A percentile compares a stretch with the other conserved stretches of the same genome.
Conservation (phyloP, 2,797 vertebrate genomes). For the Nannoperca obscura region DNA sequence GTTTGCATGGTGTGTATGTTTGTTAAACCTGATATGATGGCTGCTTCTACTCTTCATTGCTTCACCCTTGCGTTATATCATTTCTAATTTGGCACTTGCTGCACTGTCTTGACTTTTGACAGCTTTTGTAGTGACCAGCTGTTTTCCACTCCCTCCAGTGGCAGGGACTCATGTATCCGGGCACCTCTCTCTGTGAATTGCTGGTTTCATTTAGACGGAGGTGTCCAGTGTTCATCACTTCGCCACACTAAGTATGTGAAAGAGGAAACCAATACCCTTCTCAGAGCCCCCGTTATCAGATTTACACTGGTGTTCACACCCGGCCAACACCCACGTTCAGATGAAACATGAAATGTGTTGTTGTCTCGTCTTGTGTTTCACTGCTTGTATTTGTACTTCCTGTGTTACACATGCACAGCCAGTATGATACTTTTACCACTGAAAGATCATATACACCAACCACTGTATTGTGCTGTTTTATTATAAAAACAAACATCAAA, state of each 20-base stretch:
- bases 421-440: not conserved
- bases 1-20: not conserved
- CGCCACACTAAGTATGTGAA: not conserved
- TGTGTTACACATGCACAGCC: not conserved
- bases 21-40: not conserved
- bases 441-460: conserved; percentile 2
- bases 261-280: conserved; percentile 3
- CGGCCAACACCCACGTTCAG: not conserved
- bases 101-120: not conserved
- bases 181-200: not conserved
- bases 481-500: conserved; percentile 80
- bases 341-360: not conserved
- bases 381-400: not conserved
- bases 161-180: not conserved
- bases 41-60: not conserved
- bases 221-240: conserved; percentile 5
- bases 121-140: not conserved
- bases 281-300: not conserved
- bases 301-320: conserved; percentile 1
- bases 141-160: conserved; percentile 3
- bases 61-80: not conserved
- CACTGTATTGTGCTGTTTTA: conserved; percentile 73
- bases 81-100: not conserved
- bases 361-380: not conserved
- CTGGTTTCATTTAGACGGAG: conserved; percentile 12